Conservation (phyloP, 2,888 invertebrate species). For the Bugula neritina region DNA sequence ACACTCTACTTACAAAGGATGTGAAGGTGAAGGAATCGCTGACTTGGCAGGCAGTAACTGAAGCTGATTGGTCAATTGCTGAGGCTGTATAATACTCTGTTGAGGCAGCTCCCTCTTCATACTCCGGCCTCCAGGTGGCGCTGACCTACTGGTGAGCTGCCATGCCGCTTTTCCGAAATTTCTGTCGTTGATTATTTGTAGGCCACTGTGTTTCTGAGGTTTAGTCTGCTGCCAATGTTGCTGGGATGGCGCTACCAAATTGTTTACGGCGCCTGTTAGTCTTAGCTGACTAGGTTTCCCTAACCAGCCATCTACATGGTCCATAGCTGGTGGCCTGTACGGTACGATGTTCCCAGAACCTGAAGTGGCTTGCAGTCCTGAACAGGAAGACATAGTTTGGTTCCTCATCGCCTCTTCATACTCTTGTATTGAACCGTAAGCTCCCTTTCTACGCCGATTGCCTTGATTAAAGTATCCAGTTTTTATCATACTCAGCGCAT, state of each 20-base stretch:
- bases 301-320: neutral
- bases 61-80: neutral
- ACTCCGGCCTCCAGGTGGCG: too few relatives aligned
- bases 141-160: neutral
- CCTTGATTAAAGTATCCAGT: neutral
- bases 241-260: neutral
- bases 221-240: neutral
- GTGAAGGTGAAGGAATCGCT: neutral
- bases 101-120: too few relatives aligned
- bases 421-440: slow-evolving; percentile 18
- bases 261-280: neutral
- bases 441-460: neutral
- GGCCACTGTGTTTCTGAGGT: neutral
- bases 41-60: neutral
- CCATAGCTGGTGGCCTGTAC: neutral
- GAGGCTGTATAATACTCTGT: neutral
- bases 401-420: slow-evolving; percentile 14
- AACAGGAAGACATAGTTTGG: neutral
- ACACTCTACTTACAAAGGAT: neutral
- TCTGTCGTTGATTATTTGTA: neutral
- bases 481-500: neutral
- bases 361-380: neutral
- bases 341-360: neutral
- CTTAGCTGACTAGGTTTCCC: neutral
- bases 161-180: neutral